Conservation (phyloP, 53 echinoderm and acorn worm genomes). For the Mesocentrotus franciscanus region DNA sequence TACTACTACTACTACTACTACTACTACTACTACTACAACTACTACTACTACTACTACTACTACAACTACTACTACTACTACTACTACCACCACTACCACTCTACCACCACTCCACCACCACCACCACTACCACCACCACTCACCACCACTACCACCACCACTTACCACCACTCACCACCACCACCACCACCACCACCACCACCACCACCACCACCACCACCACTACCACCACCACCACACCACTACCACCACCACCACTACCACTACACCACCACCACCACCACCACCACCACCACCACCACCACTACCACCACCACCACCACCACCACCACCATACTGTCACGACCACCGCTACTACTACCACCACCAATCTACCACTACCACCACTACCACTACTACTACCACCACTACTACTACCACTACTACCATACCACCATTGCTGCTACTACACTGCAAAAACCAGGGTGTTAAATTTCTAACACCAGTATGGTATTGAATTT, state of each 20-base stretch:
- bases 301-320: background rate
- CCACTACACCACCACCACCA: background rate
- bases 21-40: conserved; percentile 23
- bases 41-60: conserved; percentile 24
- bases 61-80: background rate
- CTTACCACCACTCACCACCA: background rate
- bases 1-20: conserved; percentile 39
- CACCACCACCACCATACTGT: too few relatives aligned
- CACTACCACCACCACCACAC: too few relatives aligned
- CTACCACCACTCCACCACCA: background rate
- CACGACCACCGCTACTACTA: background rate
- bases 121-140: background rate
- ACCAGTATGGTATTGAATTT: too few relatives aligned
- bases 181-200: background rate
- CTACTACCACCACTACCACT: background rate
- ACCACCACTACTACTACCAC: background rate
- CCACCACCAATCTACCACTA: background rate
- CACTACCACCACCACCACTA: background rate
- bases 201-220: background rate
- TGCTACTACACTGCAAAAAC: too few relatives aligned
- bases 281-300: background rate
- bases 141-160: background rate
- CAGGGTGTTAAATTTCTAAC: too few relatives aligned
- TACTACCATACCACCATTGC: background rate
- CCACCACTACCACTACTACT: background rate